Conservation (phyloP, 2,797 vertebrate genomes). For the Alectoris magna region DNA sequence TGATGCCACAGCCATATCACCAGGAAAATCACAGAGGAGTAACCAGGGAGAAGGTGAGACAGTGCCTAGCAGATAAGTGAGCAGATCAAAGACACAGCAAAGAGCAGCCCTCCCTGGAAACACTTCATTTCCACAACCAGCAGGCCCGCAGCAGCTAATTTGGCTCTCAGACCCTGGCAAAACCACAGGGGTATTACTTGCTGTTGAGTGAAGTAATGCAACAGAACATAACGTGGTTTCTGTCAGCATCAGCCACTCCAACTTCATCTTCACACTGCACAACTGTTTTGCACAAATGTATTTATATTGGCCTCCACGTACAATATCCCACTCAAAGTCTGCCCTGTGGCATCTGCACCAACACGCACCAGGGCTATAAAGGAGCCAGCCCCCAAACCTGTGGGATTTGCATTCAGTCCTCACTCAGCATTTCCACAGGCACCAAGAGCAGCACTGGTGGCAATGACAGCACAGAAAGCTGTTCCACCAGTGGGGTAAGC, state of each 20-base stretch:
- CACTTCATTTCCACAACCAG: background rate
- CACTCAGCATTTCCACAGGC: background rate
- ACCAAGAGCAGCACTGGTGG: background rate
- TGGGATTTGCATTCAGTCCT: background rate
- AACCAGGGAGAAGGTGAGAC: background rate
- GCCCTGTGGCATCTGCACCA: background rate
- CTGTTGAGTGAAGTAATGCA: conserved; percentile 64
- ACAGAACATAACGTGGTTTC: conserved; percentile 58
- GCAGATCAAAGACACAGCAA: background rate
- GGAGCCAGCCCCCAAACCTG: background rate
- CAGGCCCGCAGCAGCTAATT: conserved; percentile 29
- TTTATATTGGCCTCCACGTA: conserved; percentile 50
- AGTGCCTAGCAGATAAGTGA: background rate
- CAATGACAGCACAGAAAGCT: background rate
- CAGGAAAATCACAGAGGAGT: background rate
- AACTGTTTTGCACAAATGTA: background rate
- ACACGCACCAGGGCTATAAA: background rate
- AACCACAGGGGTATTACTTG: conserved; percentile 28
- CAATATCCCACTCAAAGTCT: conserved; percentile 41
- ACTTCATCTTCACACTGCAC: conserved; percentile 9
- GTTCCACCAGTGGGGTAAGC: background rate
- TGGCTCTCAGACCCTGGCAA: background rate
- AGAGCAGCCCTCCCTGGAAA: background rate
- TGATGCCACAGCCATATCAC: rapidly evolving
- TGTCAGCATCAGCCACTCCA: conserved; percentile 65